These are phyloP conservation scores for Mugil cephalus DNA, from an alignment of 2,113 vertebrate species.

Conservation along the genomic window DNA sequence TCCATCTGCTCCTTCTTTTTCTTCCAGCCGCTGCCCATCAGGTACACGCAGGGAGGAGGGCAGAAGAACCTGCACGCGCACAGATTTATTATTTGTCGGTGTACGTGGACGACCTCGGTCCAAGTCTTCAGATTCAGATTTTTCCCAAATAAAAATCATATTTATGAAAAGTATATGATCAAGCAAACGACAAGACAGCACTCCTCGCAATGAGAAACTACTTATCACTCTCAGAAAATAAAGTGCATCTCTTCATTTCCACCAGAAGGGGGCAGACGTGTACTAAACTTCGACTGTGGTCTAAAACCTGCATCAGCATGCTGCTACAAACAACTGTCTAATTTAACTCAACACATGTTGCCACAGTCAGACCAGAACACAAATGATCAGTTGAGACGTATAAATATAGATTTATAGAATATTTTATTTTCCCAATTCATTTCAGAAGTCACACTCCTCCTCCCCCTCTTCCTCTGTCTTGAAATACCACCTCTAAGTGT, in stretches of 20 bases:
- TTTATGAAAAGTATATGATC: background rate
- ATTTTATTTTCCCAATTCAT: too few species aligned
- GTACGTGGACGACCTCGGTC: too few species aligned
- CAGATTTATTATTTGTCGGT: too few species aligned
- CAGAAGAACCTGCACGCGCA: slow-evolving; percentile 92
- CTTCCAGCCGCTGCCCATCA: slow-evolving; percentile 99
- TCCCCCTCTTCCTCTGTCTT: background rate
- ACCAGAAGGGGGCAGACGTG: slow-evolving; percentile 71
- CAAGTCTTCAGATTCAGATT: too few species aligned
- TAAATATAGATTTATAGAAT: too few species aligned
- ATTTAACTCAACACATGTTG: slow-evolving; percentile 56
- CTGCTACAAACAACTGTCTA: background rate
- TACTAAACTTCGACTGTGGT: background rate
- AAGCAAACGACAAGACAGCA: background rate
- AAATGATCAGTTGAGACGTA: slow-evolving; percentile 30
- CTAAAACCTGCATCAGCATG: background rate
- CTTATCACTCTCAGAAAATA: too few species aligned
- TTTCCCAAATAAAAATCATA: too few species aligned
- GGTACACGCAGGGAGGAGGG: slow-evolving; percentile 98
- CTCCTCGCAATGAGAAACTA: background rate
- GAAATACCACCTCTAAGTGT: background rate
- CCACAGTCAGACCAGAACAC: slow-evolving; percentile 10
- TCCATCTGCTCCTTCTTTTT: slow-evolving; percentile 99
- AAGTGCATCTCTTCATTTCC: background rate
- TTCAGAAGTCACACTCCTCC: background rate